A percentile compares a stretch with the other conserved stretches of the same genome.
These are phyloP conservation scores for Phenacoccus solenopsis DNA, from an alignment of 1,140 invertebrate species.

Conservation along the genomic window DNA sequence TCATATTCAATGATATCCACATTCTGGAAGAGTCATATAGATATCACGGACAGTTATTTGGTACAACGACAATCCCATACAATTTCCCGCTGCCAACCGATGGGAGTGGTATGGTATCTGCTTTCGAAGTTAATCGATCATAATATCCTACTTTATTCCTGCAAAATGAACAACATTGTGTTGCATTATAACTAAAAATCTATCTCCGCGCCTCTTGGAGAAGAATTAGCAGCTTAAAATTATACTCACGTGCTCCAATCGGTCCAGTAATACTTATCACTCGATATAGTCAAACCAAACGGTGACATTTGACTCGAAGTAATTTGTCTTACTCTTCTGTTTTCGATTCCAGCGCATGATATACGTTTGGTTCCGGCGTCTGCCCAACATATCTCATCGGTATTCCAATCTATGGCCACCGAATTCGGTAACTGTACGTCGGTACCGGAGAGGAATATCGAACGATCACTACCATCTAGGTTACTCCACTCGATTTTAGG, in stretches of 20 bases:
- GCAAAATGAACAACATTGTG: too few species aligned
- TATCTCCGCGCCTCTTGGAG: not conserved
- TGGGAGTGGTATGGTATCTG: not conserved
- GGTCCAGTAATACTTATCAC: not conserved
- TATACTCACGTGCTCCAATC: not conserved
- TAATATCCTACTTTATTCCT: not conserved
- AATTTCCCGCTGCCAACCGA: not conserved
- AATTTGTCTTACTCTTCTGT: not conserved
- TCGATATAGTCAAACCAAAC: not conserved
- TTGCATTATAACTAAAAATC: too few species aligned
- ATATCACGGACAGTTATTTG: not conserved
- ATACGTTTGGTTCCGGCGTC: constrained; percentile 77
- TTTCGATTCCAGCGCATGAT: not conserved
- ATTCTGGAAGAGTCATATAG: too few species aligned
- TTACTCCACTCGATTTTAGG: constrained; percentile 90
- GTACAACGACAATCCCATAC: not conserved
- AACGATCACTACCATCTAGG: constrained; percentile 77
- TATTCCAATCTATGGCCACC: constrained; percentile 70
- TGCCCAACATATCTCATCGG: constrained; percentile 80
- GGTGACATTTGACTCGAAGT: not conserved
- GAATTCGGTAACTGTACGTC: constrained; percentile 61
- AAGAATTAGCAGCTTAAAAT: too few species aligned
- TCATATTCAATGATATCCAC: too few species aligned
- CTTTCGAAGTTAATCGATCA: not conserved
- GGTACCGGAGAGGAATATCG: constrained; percentile 47